Percentiles rank a stretch among this genome's conserved stretches.
Evolutionary conservation across 1,140 invertebrate genomes (phyloP).

Genomic region (Drosophila littoralis): DNA sequence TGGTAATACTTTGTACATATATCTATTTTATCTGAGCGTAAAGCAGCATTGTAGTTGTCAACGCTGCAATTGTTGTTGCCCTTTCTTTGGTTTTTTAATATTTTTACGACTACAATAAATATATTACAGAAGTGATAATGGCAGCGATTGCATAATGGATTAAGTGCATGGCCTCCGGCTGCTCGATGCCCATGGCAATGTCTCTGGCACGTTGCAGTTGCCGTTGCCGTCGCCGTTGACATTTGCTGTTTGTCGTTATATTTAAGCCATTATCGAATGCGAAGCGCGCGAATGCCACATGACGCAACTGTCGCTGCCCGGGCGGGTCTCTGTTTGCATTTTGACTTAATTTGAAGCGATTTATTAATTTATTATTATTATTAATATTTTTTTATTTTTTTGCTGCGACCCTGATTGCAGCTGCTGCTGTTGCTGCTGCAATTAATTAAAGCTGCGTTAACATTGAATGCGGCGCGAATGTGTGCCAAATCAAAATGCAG

Average conservation of each 20-base stretch:
- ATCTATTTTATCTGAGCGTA: conserved; percentile 2
- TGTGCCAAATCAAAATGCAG: conserved; percentile 12
- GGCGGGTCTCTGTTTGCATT: conserved; percentile 55
- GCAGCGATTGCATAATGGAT: conserved; percentile 74
- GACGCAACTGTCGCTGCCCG: conserved; percentile 1
- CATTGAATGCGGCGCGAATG: conserved; percentile 24
- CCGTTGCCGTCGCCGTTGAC: conserved; percentile 38
- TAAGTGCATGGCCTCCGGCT: conserved; percentile 36
- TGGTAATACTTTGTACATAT: conserved; percentile 5
- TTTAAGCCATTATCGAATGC: conserved; percentile 78
- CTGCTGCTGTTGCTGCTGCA: conserved; percentile 14
- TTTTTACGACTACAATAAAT: conserved; percentile 59
- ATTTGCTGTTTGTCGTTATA: conserved; percentile 56
- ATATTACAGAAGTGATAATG: conserved; percentile 75
- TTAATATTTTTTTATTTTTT: conserved; percentile 17
- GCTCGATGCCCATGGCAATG: conserved; percentile 2
- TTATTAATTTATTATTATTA: conserved; percentile 58
- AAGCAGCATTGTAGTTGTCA: conserved; percentile 11
- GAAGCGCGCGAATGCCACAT: conserved; percentile 42
- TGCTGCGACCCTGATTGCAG: conserved; percentile 3
- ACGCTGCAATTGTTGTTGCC: neutral
- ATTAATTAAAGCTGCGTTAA: conserved; percentile 59
- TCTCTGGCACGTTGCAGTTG: neutral
- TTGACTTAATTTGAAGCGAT: conserved; percentile 71
- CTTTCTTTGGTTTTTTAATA: conserved; percentile 10